Evolutionary conservation across 2,888 invertebrate species (phyloP), one percentile per base, ranked within the genome.

Genomic region (Geotrupes spiniger): DNA sequence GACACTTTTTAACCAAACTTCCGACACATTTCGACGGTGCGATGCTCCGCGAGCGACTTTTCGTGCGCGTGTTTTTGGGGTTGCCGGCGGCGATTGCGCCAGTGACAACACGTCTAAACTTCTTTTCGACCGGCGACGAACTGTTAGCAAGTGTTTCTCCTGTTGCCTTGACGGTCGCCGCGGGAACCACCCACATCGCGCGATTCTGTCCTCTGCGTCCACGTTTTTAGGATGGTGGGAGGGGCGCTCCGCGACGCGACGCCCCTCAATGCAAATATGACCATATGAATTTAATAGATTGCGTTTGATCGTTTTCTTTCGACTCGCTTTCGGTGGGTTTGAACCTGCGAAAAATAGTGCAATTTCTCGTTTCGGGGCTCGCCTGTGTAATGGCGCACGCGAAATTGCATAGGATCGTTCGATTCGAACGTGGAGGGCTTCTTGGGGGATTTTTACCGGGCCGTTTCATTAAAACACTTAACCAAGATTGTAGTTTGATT

Each of bases 401-500:
- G n/a, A n/a, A n/a, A n/a, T n/a, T n/a, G n/a, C n/a, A n/a, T n/a
- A n/a, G n/a, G n/a, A n/a, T n/a, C n/a, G n/a, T n/a, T n/a, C n/a
- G n/a, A n/a, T n/a, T n/a, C n/a, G n/a, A n/a, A n/a, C n/a, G n/a
- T n/a, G n/a, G n/a, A n/a, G n/a, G n/a, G n/a, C n/a, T n/a, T n/a
- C n/a, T n/a, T n/a, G n/a, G 21, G 21, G 3, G 6, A 21, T 21
- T 21, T 21, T 21, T 21, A 21, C 21, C n/a, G 21, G 21, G 3
- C 6, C 21, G 6, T 6, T 21, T 21, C 6, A 21, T 21, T 21
- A 21, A n/a, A 21, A 15, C 33, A 33, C 14, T 33, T 33, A 12
- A 33, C 33, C 8, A 48, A 54, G 51, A 54, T 51, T 54, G 54
- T 42, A 51, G 54, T 55, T 59, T 60, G 56, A 59, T 61, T 59